Evolutionary conservation across 2,888 invertebrate genomes (phyloP).

Genomic region (Agrypnus murinus): DNA sequence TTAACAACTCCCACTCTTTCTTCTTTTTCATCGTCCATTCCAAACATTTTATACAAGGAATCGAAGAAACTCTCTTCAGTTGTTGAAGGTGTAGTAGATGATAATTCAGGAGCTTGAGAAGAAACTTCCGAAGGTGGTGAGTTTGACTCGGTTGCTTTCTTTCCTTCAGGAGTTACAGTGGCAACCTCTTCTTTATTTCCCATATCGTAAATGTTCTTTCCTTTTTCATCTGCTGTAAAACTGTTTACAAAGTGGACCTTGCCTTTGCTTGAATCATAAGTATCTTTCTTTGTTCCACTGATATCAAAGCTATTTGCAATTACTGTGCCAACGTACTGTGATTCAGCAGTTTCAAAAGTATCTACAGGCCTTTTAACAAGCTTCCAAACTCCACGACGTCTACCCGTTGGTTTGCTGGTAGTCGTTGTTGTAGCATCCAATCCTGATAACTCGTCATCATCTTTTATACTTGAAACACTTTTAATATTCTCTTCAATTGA

Average conservation of each 20-base stretch:
- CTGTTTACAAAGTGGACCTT: neutral
- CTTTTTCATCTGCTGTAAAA: neutral
- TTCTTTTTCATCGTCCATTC: constrained; percentile 52
- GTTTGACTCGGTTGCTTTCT: neutral
- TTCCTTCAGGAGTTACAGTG: constrained; percentile 34
- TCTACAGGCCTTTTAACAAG: constrained; percentile 78
- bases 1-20: neutral
- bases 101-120: constrained; percentile 54
- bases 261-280: neutral
- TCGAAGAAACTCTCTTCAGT: constrained; percentile 63
- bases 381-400: constrained; percentile 84
- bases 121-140: too few species aligned
- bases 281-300: constrained; percentile 25
- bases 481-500: constrained; percentile 34
- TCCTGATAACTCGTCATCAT: constrained; percentile 9
- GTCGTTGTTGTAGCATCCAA: constrained; percentile 51
- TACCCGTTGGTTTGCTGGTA: constrained; percentile 64
- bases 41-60: constrained; percentile 68
- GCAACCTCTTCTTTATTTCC: neutral
- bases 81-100: constrained; percentile 57
- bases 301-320: constrained; percentile 60
- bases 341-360: constrained; percentile 86
- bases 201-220: neutral
- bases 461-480: constrained; percentile 5
- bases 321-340: constrained; percentile 78